phyloP scores from a whole-genome alignment of 1,140 invertebrate species.

The Teleopsis dalmanni region DNA sequence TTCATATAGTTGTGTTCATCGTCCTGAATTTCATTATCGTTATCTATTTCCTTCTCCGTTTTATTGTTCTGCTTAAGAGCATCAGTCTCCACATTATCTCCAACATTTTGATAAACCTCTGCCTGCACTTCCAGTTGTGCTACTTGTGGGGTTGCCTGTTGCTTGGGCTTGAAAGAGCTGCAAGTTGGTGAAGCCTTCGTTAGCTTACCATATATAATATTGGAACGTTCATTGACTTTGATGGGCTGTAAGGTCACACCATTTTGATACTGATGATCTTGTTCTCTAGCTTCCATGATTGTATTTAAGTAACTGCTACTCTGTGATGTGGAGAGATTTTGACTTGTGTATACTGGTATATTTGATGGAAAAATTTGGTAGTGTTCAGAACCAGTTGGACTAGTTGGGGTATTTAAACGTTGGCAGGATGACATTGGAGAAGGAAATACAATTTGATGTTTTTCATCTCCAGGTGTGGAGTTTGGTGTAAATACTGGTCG shows the following conservation, averaged over 20 bases:
- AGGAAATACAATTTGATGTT: conserved; percentile 35
- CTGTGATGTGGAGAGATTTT: conserved; percentile 22
- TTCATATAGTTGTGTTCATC: conserved; percentile 41
- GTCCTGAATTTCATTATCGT: background rate
- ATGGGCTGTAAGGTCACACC: conserved; percentile 38
- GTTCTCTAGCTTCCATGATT: conserved; percentile 39
- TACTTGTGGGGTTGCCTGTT: conserved; percentile 26
- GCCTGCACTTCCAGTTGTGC: conserved; percentile 32
- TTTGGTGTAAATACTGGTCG: conserved; percentile 44
- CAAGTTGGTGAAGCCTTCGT: conserved; percentile 27
- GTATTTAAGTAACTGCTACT: conserved; percentile 38
- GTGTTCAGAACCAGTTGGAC: conserved; percentile 34
- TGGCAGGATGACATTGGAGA: conserved; percentile 32
- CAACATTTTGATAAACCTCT: conserved; percentile 40
- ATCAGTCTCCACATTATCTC: conserved; percentile 11
- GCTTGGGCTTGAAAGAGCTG: conserved; percentile 40
- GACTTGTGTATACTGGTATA: conserved; percentile 38
- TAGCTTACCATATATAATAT: conserved; percentile 40
- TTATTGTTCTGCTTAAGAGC: conserved; percentile 6
- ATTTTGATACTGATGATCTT: conserved; percentile 32
- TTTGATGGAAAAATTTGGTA: conserved; percentile 44
- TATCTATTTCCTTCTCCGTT: background rate
- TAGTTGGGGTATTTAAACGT: conserved; percentile 37
- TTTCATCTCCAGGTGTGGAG: conserved; percentile 39
- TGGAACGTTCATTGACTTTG: conserved; percentile 37